These are phyloP conservation scores for Heteropelma amictum DNA, from an alignment of 2,888 invertebrate genomes.

Conservation along the genomic window DNA sequence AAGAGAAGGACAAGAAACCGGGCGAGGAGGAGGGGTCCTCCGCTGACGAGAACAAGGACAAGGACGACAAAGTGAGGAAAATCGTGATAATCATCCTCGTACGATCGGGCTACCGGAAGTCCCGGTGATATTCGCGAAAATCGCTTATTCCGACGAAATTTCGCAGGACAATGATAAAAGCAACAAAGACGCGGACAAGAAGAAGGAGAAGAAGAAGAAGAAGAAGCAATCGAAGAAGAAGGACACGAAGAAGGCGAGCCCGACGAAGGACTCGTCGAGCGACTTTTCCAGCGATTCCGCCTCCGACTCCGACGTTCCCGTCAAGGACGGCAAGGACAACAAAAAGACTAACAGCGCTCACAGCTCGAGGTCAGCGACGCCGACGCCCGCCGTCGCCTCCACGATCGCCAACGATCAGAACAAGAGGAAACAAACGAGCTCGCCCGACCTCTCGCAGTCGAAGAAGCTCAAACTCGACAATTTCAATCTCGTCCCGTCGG, in stretches of 20 bases:
- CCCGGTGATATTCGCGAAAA: neutral
- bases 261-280: conserved; percentile 73
- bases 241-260: conserved; percentile 65
- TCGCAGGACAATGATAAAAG: conserved; percentile 78
- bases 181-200: conserved; percentile 76
- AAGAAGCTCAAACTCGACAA: conserved; percentile 80
- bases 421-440: conserved; percentile 74
- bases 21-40: conserved; percentile 85
- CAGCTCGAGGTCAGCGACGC: conserved; percentile 73
- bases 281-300: conserved; percentile 74
- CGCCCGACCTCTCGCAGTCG: conserved; percentile 79
- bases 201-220: conserved; percentile 76
- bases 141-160: neutral
- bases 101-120: too few species aligned
- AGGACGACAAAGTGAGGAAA: conserved; percentile 80
- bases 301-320: conserved; percentile 63
- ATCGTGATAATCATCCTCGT: too few species aligned
- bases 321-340: conserved; percentile 79
- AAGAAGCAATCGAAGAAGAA: conserved; percentile 74
- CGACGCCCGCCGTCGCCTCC: conserved; percentile 76
- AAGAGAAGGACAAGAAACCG: conserved; percentile 87
- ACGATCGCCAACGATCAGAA: conserved; percentile 72
- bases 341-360: conserved; percentile 79
- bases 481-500: conserved; percentile 72
- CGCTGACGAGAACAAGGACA: conserved; percentile 83